Conservation (phyloP, 1,140 invertebrate species). For the Cylas formicarius region DNA sequence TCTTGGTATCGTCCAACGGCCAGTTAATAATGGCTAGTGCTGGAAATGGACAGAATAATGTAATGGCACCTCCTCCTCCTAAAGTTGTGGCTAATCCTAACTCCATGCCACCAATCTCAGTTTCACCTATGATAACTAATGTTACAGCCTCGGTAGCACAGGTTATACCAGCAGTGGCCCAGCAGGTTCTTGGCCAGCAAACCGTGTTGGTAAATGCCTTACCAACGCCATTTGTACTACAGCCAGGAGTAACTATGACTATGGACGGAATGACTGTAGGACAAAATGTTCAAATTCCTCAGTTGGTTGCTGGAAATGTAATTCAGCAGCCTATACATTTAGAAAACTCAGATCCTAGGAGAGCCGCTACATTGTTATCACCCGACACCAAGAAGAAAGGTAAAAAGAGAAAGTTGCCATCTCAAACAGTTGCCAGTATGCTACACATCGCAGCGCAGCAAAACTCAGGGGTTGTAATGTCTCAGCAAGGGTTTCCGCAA, state of each 20-base stretch:
- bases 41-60: constrained; percentile 44
- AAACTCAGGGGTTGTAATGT: constrained; percentile 41
- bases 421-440: constrained; percentile 66
- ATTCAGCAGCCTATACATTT: constrained; percentile 50
- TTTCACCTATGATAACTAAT: constrained; percentile 60
- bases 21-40: constrained; percentile 61
- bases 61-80: constrained; percentile 58
- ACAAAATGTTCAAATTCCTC: constrained; percentile 59
- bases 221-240: constrained; percentile 70
- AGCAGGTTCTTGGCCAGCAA: constrained; percentile 63
- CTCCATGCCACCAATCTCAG: constrained; percentile 59
- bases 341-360: constrained; percentile 43
- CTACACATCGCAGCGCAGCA: constrained; percentile 58
- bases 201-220: constrained; percentile 76
- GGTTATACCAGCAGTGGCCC: constrained; percentile 54
- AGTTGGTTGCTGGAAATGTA: constrained; percentile 58
- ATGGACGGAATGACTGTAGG: constrained; percentile 60
- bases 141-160: constrained; percentile 62
- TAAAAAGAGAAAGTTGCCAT: constrained; percentile 65
- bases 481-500: constrained; percentile 51
- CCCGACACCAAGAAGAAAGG: constrained; percentile 63
- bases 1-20: constrained; percentile 64
- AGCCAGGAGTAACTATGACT: constrained; percentile 61
- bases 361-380: constrained; percentile 51
- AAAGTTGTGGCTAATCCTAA: constrained; percentile 50